These are phyloP conservation scores for Alfaro cultratus DNA, from an alignment of 2,797 vertebrate genomes.

Conservation along the genomic window DNA sequence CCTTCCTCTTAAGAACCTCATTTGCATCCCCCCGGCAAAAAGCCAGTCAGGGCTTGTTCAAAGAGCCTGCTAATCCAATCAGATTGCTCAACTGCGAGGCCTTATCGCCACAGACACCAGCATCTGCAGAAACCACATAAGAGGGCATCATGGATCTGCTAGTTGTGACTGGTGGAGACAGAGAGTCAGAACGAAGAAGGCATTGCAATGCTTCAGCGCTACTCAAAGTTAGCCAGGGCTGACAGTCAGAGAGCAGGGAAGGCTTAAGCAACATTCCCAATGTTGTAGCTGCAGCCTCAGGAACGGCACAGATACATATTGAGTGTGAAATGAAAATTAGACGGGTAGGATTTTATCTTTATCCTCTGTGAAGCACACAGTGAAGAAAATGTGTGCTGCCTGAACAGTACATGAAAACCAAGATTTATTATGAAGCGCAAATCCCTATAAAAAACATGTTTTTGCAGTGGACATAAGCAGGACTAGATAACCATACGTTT, in stretches of 20 bases:
- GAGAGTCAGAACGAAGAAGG: constrained; percentile 72
- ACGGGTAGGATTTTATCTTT: constrained; percentile 64
- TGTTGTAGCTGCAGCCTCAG: constrained; percentile 65
- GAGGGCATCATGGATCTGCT: constrained; percentile 68
- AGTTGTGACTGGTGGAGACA: constrained; percentile 73
- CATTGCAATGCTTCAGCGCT: constrained; percentile 66
- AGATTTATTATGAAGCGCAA: constrained; percentile 9
- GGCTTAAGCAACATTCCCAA: constrained; percentile 65
- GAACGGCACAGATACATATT: constrained; percentile 68
- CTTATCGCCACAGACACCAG: constrained; percentile 72
- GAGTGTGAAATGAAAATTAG: constrained; percentile 73
- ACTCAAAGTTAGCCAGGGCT: constrained; percentile 61
- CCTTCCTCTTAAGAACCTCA: constrained; percentile 73
- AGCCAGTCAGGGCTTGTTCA: constrained; percentile 78
- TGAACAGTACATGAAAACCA: constrained; percentile 22
- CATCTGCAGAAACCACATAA: constrained; percentile 77
- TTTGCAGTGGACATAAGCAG: background rate
- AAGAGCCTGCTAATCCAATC: constrained; percentile 76
- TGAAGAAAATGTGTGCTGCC: constrained; percentile 1
- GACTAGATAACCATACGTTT: background rate
- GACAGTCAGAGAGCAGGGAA: constrained; percentile 64
- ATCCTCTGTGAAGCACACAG: constrained; percentile 49
- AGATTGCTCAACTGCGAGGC: constrained; percentile 72
- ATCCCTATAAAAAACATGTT: background rate
- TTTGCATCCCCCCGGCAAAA: constrained; percentile 80